Percentiles rank a stretch among this genome's conserved stretches.
phyloP scores from a whole-genome alignment of 1,140 invertebrate species.

The Megalopta genalis region DNA sequence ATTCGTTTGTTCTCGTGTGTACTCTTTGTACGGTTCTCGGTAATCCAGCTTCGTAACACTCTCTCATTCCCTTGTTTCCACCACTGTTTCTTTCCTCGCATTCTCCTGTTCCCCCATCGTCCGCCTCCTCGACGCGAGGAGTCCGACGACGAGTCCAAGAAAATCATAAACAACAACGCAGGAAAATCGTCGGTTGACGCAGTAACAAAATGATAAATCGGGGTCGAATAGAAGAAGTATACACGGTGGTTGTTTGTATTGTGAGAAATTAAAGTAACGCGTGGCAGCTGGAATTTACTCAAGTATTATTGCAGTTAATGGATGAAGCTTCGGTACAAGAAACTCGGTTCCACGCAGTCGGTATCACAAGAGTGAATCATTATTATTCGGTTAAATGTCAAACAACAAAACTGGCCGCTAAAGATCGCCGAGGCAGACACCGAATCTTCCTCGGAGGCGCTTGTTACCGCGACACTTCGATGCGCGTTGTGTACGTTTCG shows the following conservation, averaged over 20 bases:
- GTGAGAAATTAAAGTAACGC: conserved; percentile 5
- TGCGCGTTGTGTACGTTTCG: conserved; percentile 22
- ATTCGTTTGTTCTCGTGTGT: too few relatives aligned
- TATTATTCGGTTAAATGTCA: background rate
- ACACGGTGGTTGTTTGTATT: background rate
- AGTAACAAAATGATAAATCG: conserved; percentile 21
- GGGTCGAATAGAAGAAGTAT: conserved; percentile 3
- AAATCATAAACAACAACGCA: conserved; percentile 31
- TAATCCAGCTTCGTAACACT: background rate
- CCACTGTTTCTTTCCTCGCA: background rate
- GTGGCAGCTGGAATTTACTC: conserved; percentile 35
- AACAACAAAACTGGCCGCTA: background rate
- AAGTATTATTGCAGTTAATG: conserved; percentile 39
- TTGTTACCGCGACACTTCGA: conserved; percentile 7
- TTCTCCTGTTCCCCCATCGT: background rate
- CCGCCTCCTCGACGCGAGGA: background rate
- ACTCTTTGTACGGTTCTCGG: background rate
- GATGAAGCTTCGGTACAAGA: conserved; percentile 34
- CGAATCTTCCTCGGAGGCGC: background rate
- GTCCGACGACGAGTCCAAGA: background rate
- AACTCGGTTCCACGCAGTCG: background rate
- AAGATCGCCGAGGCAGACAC: background rate
- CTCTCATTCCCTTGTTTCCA: background rate
- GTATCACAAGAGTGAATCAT: conserved; percentile 17
- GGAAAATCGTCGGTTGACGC: conserved; percentile 8